A percentile compares a stretch with the other conserved stretches of the same genome.
These are phyloP conservation scores for Trissonchulus latispiculum DNA, from an alignment of 2,888 invertebrate genomes.

Conservation along the genomic window DNA sequence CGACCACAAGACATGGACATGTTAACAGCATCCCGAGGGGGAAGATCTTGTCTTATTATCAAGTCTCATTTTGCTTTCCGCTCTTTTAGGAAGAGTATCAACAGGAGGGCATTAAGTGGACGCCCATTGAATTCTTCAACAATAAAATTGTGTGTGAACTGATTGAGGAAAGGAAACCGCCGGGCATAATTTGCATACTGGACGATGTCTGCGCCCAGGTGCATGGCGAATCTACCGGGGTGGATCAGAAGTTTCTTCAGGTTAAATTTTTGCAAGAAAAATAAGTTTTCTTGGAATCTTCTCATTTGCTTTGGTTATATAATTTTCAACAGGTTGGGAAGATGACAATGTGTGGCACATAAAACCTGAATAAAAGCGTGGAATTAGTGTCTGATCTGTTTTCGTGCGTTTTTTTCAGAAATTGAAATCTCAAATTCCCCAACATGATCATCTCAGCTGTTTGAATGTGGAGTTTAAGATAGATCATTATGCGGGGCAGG, in stretches of 20 bases:
- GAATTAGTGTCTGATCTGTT: neutral
- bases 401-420: conserved; percentile 39
- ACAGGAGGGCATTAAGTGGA: conserved; percentile 59
- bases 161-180: conserved; percentile 55
- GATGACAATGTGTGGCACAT: no score
- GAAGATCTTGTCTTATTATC: no score
- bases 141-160: conserved; percentile 60
- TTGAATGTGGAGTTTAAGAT: conserved; percentile 54
- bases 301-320: no score
- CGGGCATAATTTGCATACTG: conserved; percentile 57
- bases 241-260: conserved; percentile 53
- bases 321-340: no score
- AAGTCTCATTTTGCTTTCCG: neutral
- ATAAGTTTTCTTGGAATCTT: no score
- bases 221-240: conserved; percentile 58
- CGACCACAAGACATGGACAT: no score
- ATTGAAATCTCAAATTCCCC: conserved; percentile 50
- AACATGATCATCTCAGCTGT: conserved; percentile 55
- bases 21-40: no score
- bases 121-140: conserved; percentile 60
- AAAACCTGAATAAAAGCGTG: no score
- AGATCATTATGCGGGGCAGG: conserved; percentile 60
- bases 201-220: conserved; percentile 61
- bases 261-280: no score
- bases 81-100: conserved; percentile 56